These are phyloP conservation scores for Stegodyphus dumicola DNA, from an alignment of 1,140 invertebrate genomes.

Conservation along the genomic window DNA sequence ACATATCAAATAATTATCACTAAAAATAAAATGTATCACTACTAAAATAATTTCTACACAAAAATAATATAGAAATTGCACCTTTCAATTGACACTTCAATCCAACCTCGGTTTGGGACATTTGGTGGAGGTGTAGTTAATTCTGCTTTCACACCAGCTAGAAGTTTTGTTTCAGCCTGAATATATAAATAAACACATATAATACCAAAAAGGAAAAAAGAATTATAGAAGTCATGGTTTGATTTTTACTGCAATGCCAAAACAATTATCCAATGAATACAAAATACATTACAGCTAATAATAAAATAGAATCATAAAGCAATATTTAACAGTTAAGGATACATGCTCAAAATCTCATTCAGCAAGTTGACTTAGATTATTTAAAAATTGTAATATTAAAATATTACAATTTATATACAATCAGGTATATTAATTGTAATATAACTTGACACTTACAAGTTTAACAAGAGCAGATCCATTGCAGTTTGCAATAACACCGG, in stretches of 20 bases:
- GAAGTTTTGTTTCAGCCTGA: conserved; percentile 86
- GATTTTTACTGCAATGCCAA: background rate
- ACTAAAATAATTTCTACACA: no score
- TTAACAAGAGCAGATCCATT: conserved; percentile 89
- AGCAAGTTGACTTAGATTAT: no score
- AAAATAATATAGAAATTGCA: conserved; percentile 65
- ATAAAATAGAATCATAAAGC: background rate
- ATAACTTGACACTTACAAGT: conserved; percentile 69
- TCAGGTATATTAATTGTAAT: background rate
- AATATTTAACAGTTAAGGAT: background rate
- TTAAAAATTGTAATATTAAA: background rate
- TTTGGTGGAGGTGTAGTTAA: conserved; percentile 82
- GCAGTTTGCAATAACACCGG: conserved; percentile 86
- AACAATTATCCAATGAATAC: background rate
- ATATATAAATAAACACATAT: background rate
- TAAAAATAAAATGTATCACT: no score
- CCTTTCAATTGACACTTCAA: conserved; percentile 97
- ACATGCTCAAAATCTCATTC: no score
- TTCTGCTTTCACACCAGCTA: conserved; percentile 94
- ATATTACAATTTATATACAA: no score
- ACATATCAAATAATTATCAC: no score
- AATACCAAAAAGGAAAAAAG: background rate
- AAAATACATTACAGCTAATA: background rate
- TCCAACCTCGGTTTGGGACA: conserved; percentile 81
- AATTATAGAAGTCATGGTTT: background rate